Evolutionary conservation across 1,140 invertebrate genomes (phyloP).

Genomic region (Drosophila nigrodunni): DNA sequence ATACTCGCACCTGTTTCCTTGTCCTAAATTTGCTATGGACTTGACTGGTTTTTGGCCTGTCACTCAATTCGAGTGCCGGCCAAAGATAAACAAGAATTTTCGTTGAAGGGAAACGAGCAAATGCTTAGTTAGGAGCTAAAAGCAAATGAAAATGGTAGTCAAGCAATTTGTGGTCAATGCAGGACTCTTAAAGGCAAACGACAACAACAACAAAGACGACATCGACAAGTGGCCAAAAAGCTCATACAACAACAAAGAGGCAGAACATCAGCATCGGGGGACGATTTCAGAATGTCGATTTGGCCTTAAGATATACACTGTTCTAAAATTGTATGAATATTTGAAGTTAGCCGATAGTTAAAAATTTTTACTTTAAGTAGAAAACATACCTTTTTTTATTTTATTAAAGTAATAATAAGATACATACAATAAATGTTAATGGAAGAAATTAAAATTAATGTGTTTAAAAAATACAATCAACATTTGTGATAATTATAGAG

Average conservation of each 20-base stretch:
- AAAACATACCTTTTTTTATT: too few species aligned
- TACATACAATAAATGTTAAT: too few species aligned
- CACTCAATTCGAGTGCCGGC: constrained; percentile 64
- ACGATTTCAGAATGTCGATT: constrained; percentile 13
- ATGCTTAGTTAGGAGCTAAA: constrained; percentile 73
- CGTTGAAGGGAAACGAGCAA: constrained; percentile 46
- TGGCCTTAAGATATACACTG: neutral
- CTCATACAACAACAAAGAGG: constrained; percentile 41
- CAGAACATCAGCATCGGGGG: constrained; percentile 38
- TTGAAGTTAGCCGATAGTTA: too few species aligned
- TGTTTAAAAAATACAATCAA: too few species aligned
- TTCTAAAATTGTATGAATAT: neutral
- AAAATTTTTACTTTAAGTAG: too few species aligned
- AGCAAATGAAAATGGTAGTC: constrained; percentile 73
- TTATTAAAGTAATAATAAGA: too few species aligned
- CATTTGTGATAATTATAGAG: too few species aligned
- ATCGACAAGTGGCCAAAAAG: constrained; percentile 35
- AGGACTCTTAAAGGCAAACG: constrained; percentile 52
- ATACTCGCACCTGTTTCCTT: constrained; percentile 26
- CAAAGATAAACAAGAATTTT: constrained; percentile 74
- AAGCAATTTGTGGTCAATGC: constrained; percentile 77
- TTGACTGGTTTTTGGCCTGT: constrained; percentile 41
- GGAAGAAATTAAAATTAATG: too few species aligned
- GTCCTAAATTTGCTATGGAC: constrained; percentile 2
- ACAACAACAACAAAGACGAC: constrained; percentile 6